Conservation (phyloP, 2,888 invertebrate species). For the Xanthia icteritia region DNA sequence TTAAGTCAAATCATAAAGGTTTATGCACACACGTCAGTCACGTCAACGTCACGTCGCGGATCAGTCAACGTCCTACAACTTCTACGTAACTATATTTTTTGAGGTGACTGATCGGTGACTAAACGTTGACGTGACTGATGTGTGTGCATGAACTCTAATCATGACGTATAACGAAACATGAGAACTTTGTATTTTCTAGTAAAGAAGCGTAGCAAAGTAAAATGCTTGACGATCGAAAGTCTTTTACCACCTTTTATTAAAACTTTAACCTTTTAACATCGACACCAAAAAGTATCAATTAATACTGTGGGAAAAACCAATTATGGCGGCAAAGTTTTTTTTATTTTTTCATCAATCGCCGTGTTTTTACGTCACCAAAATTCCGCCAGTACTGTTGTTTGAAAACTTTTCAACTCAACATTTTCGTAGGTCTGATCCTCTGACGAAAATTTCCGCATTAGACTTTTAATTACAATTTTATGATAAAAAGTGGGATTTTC, state of each 20-base stretch:
- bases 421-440: slow-evolving; percentile 11
- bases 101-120: no score
- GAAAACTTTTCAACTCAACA: slow-evolving; percentile 40
- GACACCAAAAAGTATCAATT: slow-evolving; percentile 39
- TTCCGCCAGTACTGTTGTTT: slow-evolving; percentile 3
- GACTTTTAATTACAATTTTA: slow-evolving; percentile 47
- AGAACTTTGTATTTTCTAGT: no score
- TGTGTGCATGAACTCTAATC: no score
- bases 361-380: slow-evolving; percentile 38
- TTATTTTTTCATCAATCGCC: slow-evolving; percentile 24
- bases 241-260: neutral
- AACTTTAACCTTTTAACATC: neutral
- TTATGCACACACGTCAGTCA: no score
- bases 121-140: no score
- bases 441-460: slow-evolving; percentile 21
- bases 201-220: no score
- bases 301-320: slow-evolving; percentile 20
- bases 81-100: no score
- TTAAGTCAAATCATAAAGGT: no score
- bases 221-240: neutral
- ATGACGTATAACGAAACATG: no score
- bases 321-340: neutral
- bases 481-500: slow-evolving; percentile 27
- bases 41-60: no score
- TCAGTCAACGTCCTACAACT: no score